Base-by-base conservation (phyloP, 2,797 vertebrate species). In the Sebastes baramenuke region DNA sequence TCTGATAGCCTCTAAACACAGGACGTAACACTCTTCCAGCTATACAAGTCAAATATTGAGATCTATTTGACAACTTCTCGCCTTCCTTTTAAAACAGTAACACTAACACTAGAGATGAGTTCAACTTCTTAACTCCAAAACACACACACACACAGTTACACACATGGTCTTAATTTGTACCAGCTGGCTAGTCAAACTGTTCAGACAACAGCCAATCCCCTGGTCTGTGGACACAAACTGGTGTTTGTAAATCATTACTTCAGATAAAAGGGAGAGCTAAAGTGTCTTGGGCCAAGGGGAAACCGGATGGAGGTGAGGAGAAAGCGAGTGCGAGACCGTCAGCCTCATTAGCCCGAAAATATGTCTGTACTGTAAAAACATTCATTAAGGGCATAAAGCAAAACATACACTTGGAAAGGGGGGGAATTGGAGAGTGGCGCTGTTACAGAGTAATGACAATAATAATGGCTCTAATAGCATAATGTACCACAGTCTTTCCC, bases 291-390 rank as follows among this genome's bases (percentile, higher is more conserved):
- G 91, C 84, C 87, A 82, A 82, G 73, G 83, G 83, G 78, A 92
- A 92, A 88, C 85, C 52, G 24, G 84, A 88, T 88, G 88, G 87
- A 85, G 80, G 76, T 85, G 80, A 84, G 70, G 77, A 84, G 75
- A 86, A 88, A 79, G 79, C 61, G 62, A 88, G 82, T 70, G 72
- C 72, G 79, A 84, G 79, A 84, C 82, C 77, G 81, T 91, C 88
- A 87, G 75, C 79, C 69, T 79, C 67, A 85, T 83, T 90, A 81
- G 58, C 86, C 96, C 20, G 67, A 75, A 89, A 91, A 96, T 96
- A 93, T 97, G 97, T 94, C 96, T 95, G 77, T 96, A 97, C 52
- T 96, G 97, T 60, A 97, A 95, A 97, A 98, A 97, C 87, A 95
- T 72, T 72, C 95, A 80, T 96, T 96, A 69, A 66, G 69, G 66